Conservation (phyloP, 2,888 invertebrate species). For the Machimus rusticus region DNA sequence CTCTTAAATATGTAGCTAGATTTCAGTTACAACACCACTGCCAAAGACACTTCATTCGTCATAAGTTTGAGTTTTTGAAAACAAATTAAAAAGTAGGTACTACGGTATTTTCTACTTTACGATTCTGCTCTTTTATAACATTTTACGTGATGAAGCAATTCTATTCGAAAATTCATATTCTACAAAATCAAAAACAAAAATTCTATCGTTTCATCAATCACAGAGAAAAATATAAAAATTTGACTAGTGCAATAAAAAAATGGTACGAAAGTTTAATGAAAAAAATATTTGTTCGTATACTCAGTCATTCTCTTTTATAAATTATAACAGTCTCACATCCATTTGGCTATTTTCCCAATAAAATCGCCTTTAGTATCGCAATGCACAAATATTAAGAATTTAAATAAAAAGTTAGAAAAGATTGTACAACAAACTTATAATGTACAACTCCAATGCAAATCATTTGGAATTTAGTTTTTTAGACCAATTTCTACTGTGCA, state of each 20-base stretch:
- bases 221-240: background rate
- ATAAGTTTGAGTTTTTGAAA: background rate
- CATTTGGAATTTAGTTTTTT: background rate
- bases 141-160: background rate
- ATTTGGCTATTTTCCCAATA: background rate
- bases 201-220: background rate
- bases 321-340: background rate
- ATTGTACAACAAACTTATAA: no score
- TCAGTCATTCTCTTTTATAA: background rate
- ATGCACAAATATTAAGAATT: background rate
- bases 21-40: background rate
- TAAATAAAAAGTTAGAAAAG: background rate
- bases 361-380: background rate
- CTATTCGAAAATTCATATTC: no score
- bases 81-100: background rate
- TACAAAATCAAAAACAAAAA: background rate
- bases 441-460: no score
- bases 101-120: background rate
- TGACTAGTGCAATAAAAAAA: background rate
- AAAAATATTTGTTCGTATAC: background rate
- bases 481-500: no score
- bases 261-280: background rate
- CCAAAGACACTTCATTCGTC: background rate
- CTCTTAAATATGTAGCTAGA: background rate
- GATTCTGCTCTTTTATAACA: no score